Evolutionary conservation across 2,113 vertebrate genomes (phyloP).

Genomic region (Corythaixoides concolor): DNA sequence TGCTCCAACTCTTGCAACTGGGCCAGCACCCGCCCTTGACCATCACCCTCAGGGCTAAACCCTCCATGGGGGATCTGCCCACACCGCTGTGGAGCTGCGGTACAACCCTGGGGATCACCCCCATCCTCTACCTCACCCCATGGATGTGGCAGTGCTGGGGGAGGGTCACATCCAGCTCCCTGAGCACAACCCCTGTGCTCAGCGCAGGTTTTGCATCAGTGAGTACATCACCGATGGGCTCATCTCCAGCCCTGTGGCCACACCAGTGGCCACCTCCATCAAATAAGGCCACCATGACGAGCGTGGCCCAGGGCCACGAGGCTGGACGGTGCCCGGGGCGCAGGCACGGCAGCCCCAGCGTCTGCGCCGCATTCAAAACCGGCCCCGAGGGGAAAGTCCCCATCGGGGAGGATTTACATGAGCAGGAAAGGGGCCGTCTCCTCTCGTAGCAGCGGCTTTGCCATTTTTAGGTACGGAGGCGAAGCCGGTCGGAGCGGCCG

Average conservation of each 20-base stretch:
- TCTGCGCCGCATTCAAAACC: slow-evolving; percentile 9
- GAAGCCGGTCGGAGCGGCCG: accelerated
- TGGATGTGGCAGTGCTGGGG: not conserved
- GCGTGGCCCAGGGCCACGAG: not conserved
- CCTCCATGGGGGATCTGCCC: not conserved
- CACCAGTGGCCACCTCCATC: not conserved
- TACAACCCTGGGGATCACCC: not conserved
- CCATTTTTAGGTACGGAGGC: not conserved
- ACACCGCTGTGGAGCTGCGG: not conserved
- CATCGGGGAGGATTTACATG: slow-evolving; percentile 28
- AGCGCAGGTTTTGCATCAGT: not conserved
- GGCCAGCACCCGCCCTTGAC: not conserved
- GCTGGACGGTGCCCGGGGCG: not conserved
- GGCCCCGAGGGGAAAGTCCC: slow-evolving; percentile 36
- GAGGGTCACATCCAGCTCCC: not conserved
- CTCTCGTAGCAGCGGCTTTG: not conserved
- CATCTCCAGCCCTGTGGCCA: not conserved
- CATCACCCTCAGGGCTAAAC: not conserved
- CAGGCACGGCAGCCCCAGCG: not conserved
- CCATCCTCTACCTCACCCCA: not conserved
- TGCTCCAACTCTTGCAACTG: not conserved
- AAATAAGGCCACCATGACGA: accelerated
- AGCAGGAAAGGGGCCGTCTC: slow-evolving; percentile 41
- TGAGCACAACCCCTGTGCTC: not conserved
- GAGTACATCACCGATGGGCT: not conserved